These are phyloP conservation scores for Rotaria macrura DNA, from an alignment of 2,888 invertebrate species.

Conservation along the genomic window DNA sequence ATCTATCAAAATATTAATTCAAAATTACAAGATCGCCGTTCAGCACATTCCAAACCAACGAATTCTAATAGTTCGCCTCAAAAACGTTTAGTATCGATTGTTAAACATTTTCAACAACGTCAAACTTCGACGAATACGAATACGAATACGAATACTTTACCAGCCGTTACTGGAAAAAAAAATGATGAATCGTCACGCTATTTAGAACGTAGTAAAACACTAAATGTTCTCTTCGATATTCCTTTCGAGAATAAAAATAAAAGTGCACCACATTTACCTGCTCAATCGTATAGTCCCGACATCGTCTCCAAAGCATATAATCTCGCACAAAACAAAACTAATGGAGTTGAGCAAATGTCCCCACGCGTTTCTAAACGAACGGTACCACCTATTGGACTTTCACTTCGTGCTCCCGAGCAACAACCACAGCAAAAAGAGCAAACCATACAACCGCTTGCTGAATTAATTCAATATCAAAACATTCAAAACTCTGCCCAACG, in stretches of 20 bases:
- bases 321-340: neutral
- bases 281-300: neutral
- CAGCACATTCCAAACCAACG: neutral
- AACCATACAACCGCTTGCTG: neutral
- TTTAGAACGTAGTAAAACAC: neutral
- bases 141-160: neutral
- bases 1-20: neutral
- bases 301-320: neutral
- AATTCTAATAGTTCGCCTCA: neutral
- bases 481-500: too few relatives aligned
- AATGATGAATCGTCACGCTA: neutral
- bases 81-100: neutral
- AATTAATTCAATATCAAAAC: neutral
- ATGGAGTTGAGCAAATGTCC: neutral
- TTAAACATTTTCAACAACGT: neutral
- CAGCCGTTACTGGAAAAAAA: neutral
- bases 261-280: neutral
- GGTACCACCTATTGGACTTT: neutral
- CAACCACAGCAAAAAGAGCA: neutral
- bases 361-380: neutral
- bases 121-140: neutral
- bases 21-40: neutral
- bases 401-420: neutral
- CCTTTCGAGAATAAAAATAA: too few relatives aligned
- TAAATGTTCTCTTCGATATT: too few relatives aligned